Base-by-base conservation (phyloP, 2,113 vertebrate genomes). In the Morone saxatilis region DNA sequence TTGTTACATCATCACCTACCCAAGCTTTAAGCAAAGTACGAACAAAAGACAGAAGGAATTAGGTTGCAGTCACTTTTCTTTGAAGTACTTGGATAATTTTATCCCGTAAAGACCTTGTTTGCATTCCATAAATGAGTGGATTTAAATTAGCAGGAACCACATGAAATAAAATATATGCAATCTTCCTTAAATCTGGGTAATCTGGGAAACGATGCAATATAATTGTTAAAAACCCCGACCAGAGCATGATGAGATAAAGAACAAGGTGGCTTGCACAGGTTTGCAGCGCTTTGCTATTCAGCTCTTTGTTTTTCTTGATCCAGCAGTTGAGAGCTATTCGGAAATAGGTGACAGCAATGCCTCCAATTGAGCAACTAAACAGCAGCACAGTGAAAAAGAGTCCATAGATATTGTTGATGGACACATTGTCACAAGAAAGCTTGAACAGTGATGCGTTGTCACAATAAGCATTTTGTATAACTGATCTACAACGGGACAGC, bases 391-490 rank as follows among this genome's bases (percentile, higher is more conserved):
- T 92, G 80, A 93, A 91, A 78, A 93, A 80, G 10, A 94, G 90
- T 1, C 93, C 93, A 40, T 93, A 94, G 59, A 93, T 88, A 40
- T 94, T 93, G 38, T 92, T 94, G 51, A 94, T 75, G 13, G 86
- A 87, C 47, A 89, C 86, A 2, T 93, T 63, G 1, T 92, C 90
- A 38, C 93, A 94, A 0, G 93, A 93, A 2, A 94, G 86, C 71
- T 93, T 93, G 77, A 94, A 94, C 68, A 94, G 69, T 0, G 93
- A 89, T 1, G 92, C 82, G 6, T 93, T 94, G 78, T 93, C 91
- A 76, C 93, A 94, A 3, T 76, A 92, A 36, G 89, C 71, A 11
- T 92, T 93, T 61, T 80, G 80, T 41, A 93, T 80, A 5, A 87
- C 2, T 0, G 92, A 84, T 36, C 86, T 84, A 7, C 93, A 94